These are phyloP conservation scores for Circaetus cinerascens DNA, from an alignment of 2,113 vertebrate genomes.

Conservation along the genomic window DNA sequence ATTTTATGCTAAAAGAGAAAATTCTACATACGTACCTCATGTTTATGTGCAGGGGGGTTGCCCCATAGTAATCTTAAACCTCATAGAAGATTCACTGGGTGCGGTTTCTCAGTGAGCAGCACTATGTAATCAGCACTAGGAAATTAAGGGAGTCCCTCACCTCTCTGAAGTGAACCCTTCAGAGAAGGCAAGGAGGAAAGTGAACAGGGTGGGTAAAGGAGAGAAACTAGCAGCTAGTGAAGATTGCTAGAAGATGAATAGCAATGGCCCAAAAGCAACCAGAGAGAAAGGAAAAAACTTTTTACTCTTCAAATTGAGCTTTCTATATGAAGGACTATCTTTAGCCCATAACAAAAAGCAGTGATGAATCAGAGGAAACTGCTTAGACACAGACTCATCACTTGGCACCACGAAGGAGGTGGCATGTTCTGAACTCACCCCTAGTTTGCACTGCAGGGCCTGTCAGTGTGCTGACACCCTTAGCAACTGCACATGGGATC, in stretches of 20 bases:
- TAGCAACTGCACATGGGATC: not conserved
- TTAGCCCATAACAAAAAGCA: not conserved
- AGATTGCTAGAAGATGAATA: not conserved
- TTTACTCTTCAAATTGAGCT: not conserved
- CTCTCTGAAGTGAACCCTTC: not conserved
- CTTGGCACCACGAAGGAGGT: not conserved
- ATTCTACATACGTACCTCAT: not conserved
- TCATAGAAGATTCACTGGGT: not conserved
- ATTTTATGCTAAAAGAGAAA: not conserved
- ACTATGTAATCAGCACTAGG: not conserved
- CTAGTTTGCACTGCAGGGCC: not conserved
- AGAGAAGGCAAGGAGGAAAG: not conserved
- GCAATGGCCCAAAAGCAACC: not conserved
- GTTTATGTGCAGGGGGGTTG: not conserved
- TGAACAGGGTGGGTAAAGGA: not conserved
- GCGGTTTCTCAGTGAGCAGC: not conserved
- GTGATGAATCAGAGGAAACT: slow-evolving; percentile 26
- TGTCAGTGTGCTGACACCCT: not conserved
- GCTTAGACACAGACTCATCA: not conserved
- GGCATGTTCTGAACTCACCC: not conserved
- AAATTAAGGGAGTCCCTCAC: not conserved
- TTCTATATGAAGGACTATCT: not conserved
- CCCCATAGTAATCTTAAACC: not conserved
- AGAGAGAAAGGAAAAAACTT: not conserved
- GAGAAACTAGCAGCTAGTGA: not conserved